Evolutionary conservation across 2,113 vertebrate species (phyloP), one percentile per base, ranked within the genome.

Genomic region (Anoplopoma fimbria): DNA sequence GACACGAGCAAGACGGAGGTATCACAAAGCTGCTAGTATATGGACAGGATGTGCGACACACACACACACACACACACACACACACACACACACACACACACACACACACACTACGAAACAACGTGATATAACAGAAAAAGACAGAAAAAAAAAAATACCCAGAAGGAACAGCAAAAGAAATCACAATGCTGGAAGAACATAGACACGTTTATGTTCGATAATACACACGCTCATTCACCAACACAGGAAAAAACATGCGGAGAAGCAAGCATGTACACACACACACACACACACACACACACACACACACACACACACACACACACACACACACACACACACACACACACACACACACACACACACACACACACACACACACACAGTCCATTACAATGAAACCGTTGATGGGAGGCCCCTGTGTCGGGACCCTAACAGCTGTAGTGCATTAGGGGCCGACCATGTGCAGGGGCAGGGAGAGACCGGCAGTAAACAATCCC

Each of bases 401-500:
- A 72, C 88, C 75, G 89, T 95, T 95, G 93, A 94, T 89, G 88
- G 84, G 90, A 91, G 91, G 89, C 90, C 86, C 86, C 78, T 76
- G 88, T 89, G 92, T 93, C 84, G 83, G 89, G 90, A 93, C 91
- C 92, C 89, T 84, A 92, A 95, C 96, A 97, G 96, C 96, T 98
- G 96, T 95, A 93, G 90, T 95, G 95, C 95, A 97, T 96, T 96
- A 98, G 96, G 95, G 94, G 93, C 93, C 94, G 94, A 93, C 88
- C 94, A 93, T 92, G 94, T 90, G 79, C 93, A 94, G 87, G 82
- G 89, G 93, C 94, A 95, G 93, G 94, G 92, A 91, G 91, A 85
- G 31, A 0, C 91, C 92, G 9, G 0, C 91, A 93, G 94, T 96
- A 94, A 95, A 95, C 94, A 93, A 95, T 92, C 94, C 93, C 93